Evolutionary conservation across 2,113 vertebrate species (phyloP).

Genomic region (Corythaixoides concolor): DNA sequence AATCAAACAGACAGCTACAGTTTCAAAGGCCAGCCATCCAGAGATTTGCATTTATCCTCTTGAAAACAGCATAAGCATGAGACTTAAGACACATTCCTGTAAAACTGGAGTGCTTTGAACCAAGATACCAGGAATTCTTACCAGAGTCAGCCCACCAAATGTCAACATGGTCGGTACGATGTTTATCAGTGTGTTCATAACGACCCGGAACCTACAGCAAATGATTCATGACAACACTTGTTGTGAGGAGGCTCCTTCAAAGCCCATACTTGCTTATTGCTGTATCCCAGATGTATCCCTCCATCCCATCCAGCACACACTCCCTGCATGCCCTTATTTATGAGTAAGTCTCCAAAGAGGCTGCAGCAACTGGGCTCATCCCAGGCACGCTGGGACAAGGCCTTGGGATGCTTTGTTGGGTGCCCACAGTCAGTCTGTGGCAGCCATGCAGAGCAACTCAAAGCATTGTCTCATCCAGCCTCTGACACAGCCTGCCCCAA

Average conservation of each 20-base stretch:
- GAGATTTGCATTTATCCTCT: background rate
- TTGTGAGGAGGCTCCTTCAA: background rate
- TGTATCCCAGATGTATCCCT: no score
- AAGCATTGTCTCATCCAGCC: background rate
- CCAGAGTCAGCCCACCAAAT: slow-evolving; percentile 88
- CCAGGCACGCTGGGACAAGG: background rate
- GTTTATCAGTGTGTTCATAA: slow-evolving; percentile 91
- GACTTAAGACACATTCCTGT: background rate
- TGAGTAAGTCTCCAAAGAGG: background rate
- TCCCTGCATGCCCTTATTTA: background rate
- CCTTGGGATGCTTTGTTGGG: background rate
- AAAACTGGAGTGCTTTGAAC: background rate
- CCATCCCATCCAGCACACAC: background rate
- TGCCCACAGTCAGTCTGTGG: background rate
- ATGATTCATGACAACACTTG: background rate
- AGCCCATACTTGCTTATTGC: background rate
- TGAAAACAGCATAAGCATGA: background rate
- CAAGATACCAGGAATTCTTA: slow-evolving; percentile 63
- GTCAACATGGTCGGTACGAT: slow-evolving; percentile 90
- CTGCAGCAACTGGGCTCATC: background rate
- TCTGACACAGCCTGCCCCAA: background rate
- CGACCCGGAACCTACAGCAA: slow-evolving; percentile 82
- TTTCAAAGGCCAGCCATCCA: background rate
- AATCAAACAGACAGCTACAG: background rate
- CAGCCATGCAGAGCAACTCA: background rate